Evolutionary conservation across 2,888 invertebrate species (phyloP).

Genomic region (Polydrusus cervinus): DNA sequence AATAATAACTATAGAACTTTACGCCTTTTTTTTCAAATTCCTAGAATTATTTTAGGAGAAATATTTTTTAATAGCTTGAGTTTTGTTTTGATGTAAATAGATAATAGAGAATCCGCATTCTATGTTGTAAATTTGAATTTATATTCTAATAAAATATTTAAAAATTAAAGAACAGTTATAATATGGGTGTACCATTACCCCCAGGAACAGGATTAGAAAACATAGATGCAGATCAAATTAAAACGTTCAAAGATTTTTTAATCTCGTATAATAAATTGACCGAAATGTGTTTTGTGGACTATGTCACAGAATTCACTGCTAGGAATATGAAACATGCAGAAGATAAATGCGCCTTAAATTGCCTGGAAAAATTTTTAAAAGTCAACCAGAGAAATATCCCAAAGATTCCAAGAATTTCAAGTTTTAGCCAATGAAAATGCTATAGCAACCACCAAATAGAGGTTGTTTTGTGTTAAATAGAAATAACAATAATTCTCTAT

Average conservation of each 20-base stretch:
- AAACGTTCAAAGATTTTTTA: constrained; percentile 94
- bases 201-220: constrained; percentile 72
- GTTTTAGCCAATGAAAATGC: constrained; percentile 93
- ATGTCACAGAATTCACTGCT: constrained; percentile 94
- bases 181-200: constrained; percentile 72
- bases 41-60: too few species aligned
- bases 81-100: too few species aligned
- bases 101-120: too few species aligned
- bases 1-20: too few species aligned
- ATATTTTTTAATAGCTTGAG: too few species aligned
- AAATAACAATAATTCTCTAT: too few species aligned
- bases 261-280: constrained; percentile 95
- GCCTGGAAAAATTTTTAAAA: constrained; percentile 97
- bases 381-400: constrained; percentile 96
- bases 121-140: too few species aligned
- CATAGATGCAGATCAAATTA: constrained; percentile 86
- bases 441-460: constrained; percentile 85
- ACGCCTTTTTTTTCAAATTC: too few species aligned
- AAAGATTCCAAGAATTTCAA: constrained; percentile 98
- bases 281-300: constrained; percentile 95
- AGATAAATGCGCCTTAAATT: constrained; percentile 92
- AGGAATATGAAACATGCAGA: constrained; percentile 82
- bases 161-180: too few species aligned
- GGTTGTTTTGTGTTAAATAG: constrained; percentile 47
- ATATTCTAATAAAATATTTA: too few species aligned